phyloP scores from a whole-genome alignment of 92 coral and sea anemone species.

The Phenganax stokvisi region DNA sequence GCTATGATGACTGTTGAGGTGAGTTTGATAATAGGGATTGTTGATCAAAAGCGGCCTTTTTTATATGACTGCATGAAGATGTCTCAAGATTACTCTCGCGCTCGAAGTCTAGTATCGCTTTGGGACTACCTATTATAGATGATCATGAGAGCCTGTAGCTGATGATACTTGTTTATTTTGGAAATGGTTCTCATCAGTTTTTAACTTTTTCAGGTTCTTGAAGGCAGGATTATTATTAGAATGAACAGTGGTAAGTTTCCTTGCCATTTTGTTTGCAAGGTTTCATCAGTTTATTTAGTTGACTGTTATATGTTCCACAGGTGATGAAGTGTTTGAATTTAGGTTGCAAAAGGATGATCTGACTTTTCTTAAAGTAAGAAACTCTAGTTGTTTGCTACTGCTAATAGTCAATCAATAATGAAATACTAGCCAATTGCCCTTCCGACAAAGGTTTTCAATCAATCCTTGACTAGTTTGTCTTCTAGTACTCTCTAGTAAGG shows the following conservation, averaged over 20 bases:
- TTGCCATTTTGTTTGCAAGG: neutral
- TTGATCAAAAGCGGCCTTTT: too few relatives aligned
- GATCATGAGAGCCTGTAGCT: neutral
- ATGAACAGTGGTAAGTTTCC: constrained; percentile 43
- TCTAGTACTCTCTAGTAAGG: too few relatives aligned
- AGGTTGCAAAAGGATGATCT: constrained; percentile 42
- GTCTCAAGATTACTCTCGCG: too few relatives aligned
- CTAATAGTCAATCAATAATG: neutral
- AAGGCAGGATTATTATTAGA: constrained; percentile 27
- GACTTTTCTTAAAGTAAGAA: constrained; percentile 46
- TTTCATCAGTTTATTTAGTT: neutral
- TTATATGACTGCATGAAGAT: too few relatives aligned
- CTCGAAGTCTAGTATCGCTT: too few relatives aligned
- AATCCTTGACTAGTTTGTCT: too few relatives aligned
- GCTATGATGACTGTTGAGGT: constrained; percentile 56
- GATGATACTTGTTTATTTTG: neutral
- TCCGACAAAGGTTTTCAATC: too few relatives aligned
- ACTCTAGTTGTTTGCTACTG: neutral
- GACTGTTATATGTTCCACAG: neutral
- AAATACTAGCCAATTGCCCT: too few relatives aligned
- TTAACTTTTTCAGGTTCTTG: constrained; percentile 32
- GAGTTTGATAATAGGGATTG: neutral
- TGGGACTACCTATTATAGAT: too few relatives aligned
- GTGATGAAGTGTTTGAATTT: neutral
- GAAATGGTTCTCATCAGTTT: neutral